Evolutionary conservation across 1,140 invertebrate genomes (phyloP).

Genomic region (Adelges cooleyi): DNA sequence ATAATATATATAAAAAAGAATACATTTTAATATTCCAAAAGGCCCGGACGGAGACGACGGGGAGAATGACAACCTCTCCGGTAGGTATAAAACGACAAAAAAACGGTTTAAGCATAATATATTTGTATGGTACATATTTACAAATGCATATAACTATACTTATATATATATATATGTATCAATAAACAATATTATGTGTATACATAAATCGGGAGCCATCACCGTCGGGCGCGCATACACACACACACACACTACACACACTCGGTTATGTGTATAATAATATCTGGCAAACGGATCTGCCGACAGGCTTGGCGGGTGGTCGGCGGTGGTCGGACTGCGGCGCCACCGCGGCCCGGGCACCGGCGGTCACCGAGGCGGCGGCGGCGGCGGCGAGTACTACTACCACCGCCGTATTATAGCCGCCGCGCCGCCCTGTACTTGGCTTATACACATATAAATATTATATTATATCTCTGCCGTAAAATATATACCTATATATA

Average conservation of each 20-base stretch:
- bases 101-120: too few relatives aligned
- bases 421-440: not conserved
- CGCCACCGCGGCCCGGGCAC: constrained; percentile 18
- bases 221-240: not conserved
- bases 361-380: constrained; percentile 19
- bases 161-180: too few relatives aligned
- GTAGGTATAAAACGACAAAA: too few relatives aligned
- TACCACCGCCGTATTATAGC: not conserved
- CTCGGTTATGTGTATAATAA: not conserved
- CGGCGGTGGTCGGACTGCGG: constrained; percentile 22
- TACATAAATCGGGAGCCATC: constrained; percentile 27
- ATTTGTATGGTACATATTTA: too few relatives aligned
- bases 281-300: constrained; percentile 26
- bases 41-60: too few relatives aligned
- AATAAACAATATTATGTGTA: too few relatives aligned
- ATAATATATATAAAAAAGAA: too few relatives aligned
- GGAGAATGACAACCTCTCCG: too few relatives aligned
- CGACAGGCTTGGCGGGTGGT: constrained; percentile 27
- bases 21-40: too few relatives aligned
- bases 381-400: not conserved
- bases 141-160: too few relatives aligned
- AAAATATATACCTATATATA: not conserved
- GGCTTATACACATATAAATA: not conserved
- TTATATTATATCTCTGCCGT: not conserved
- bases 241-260: too few relatives aligned